Evolutionary conservation across 2,888 invertebrate species (phyloP), one percentile per base, ranked within the genome.

Genomic region (Mystacides longicornis): DNA sequence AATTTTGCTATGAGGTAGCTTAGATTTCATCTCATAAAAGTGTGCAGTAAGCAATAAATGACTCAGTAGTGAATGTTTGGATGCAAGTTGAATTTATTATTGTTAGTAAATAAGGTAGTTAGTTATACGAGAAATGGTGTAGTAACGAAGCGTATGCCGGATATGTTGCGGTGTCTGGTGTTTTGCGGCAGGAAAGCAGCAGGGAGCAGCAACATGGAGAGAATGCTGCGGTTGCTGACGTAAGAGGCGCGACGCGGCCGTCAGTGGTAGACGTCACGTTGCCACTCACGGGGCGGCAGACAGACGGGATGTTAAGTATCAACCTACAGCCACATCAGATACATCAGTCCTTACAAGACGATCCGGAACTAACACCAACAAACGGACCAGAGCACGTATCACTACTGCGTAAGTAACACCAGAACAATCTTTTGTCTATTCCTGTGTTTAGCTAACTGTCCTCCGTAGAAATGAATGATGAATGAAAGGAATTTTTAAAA

Each of bases 201-300:
- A 70, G 53, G 71, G 73, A 70, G 66, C 71, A 61, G 71, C 71
- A 60, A 65, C 68, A 46, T 65, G 67, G 56, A 74, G 74, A 72
- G 72, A 75, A 70, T 71, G 76, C 61, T 73, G 51, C 52, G 45
- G 53, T 33, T 51, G 52, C 57, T 58, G 58, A 59, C 52, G 66
- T 68, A 37, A 27, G 54, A 47, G 49, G 33, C 48, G 54, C 50
- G 47, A 23, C 42, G 23, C 11, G 21, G 22, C 46, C 7, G 4
- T 14, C 37, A 16, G 14, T 14, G 11, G 14, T 37, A 16, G 37
- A 14, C 37, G 37, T 37, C 37, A 37, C 37, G n/a, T 37, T 37
- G 37, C 37, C 4, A 16, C 37, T 37, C 4, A 7, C 16, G 14
- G 37, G 3, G 14, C 5, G 27, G 27, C 27, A 27, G 11, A 27